A percentile compares a stretch with the other conserved stretches of the same genome.
Conservation (phyloP, 1,140 invertebrate species). For the Centruroides vittatus region DNA sequence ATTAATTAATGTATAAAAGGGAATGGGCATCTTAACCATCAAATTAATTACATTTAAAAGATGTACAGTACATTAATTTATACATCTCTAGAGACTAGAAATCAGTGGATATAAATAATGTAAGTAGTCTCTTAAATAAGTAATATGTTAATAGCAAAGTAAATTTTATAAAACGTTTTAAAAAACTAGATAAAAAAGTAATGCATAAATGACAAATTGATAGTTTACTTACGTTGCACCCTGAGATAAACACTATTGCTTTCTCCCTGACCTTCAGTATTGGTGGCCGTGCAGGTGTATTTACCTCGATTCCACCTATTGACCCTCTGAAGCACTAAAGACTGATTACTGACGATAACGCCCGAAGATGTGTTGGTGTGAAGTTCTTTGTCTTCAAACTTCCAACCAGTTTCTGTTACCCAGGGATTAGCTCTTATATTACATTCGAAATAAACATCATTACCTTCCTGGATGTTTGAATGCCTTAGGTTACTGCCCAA, state of each 20-base stretch:
- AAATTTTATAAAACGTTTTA: no score
- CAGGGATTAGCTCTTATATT: constrained; percentile 74
- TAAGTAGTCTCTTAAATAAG: no score
- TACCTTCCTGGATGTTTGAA: constrained; percentile 40
- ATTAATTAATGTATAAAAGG: no score
- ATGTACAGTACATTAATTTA: no score
- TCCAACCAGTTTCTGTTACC: constrained; percentile 63
- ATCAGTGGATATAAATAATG: no score
- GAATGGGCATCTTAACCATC: no score
- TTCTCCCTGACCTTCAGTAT: constrained; percentile 74
- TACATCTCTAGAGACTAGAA: no score
- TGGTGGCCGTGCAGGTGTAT: constrained; percentile 77
- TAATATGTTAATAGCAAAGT: no score
- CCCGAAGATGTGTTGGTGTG: constrained; percentile 58
- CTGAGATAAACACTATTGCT: constrained; percentile 67
- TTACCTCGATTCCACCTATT: constrained; percentile 21
- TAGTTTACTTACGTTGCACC: constrained; percentile 51
- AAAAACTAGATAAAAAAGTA: no score
- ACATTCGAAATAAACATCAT: constrained; percentile 81
- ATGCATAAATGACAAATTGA: no score
- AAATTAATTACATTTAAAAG: no score
- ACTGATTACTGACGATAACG: constrained; percentile 71
- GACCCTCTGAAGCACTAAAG: constrained; percentile 28
- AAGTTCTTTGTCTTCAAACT: constrained; percentile 54
- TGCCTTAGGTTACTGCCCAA: constrained; percentile 22